Conservation (phyloP, 1,140 invertebrate genomes). For the Palaemon carinicauda region DNA sequence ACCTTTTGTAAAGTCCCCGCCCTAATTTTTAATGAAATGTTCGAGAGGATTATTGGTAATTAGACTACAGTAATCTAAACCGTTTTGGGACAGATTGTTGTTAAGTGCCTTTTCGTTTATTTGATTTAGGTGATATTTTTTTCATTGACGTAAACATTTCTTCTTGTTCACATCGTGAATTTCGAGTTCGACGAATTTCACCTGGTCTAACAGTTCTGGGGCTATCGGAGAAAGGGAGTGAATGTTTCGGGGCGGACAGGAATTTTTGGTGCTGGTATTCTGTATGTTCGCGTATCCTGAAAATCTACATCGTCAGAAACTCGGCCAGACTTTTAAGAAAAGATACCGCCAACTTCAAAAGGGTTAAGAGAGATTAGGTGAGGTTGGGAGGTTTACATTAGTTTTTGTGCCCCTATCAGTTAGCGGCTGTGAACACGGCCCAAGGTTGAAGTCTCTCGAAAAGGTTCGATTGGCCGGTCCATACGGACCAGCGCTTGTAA, state of each 20-base stretch:
- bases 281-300: constrained; percentile 1
- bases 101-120: no score
- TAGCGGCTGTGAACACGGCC: constrained; percentile 19
- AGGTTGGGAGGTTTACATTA: constrained; percentile 30
- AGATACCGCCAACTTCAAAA: constrained; percentile 36
- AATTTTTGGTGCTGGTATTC: background rate
- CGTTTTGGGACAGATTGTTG: no score
- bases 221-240: no score
- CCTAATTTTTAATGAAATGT: no score
- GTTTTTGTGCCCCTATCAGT: constrained; percentile 33
- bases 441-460: background rate
- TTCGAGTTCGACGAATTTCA: no score
- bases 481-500: background rate
- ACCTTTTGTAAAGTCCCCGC: no score
- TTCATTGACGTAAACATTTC: no score
- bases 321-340: constrained; percentile 16
- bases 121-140: no score
- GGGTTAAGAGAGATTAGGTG: constrained; percentile 35
- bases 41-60: no score
- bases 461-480: background rate
- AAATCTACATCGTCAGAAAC: constrained; percentile 1
- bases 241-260: background rate
- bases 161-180: no score
- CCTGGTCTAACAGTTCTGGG: no score
- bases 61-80: no score